Evolutionary conservation across 2,888 invertebrate species (phyloP), one percentile per base, ranked within the genome.

Genomic region (Spialia ferax): DNA sequence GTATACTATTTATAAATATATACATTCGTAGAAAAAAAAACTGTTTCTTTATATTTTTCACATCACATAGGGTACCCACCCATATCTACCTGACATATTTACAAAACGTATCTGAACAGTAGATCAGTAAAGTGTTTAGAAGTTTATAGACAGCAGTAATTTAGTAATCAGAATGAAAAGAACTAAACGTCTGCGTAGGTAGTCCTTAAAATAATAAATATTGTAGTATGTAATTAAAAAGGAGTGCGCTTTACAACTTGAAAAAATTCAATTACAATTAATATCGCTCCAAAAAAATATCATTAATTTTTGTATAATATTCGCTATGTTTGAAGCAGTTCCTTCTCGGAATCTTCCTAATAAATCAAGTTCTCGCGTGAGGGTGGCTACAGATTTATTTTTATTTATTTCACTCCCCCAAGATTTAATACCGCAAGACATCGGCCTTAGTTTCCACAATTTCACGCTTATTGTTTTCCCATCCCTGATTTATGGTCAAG

Each of bases 391-490:
- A 84, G 90, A 92, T 93, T 93, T 93, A 93, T 93, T 93, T 93
- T 93, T 93, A 93, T 93, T 92, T 93, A 93, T 92, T 86, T 91
- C 91, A 86, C 91, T 87, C 90, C 93, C 92, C 91, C 80, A 91
- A 93, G 92, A 93, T 91, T 91, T 93, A 93, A 90, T 89, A 85
- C 87, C 88, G 77, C 75, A 85, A 91, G 87, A 90, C 87, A 88
- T 87, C 90, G 86, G 77, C 83, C 88, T 77, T 91, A 91, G 91
- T 93, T 93, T 93, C 93, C 93, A 93, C 93, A 93, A 93, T 93
- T 93, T 93, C 93, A 93, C 93, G 93, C 93, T 92, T 93, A 93
- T 93, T 93, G 93, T 93, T 93, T 93, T 93, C 93, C 93, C 93
- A 93, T 93, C 93, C 91, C 83, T 91, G 93, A 93, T 93, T 93